These are phyloP conservation scores for Furnarius figulus DNA, from an alignment of 2,113 vertebrate species.

Conservation along the genomic window DNA sequence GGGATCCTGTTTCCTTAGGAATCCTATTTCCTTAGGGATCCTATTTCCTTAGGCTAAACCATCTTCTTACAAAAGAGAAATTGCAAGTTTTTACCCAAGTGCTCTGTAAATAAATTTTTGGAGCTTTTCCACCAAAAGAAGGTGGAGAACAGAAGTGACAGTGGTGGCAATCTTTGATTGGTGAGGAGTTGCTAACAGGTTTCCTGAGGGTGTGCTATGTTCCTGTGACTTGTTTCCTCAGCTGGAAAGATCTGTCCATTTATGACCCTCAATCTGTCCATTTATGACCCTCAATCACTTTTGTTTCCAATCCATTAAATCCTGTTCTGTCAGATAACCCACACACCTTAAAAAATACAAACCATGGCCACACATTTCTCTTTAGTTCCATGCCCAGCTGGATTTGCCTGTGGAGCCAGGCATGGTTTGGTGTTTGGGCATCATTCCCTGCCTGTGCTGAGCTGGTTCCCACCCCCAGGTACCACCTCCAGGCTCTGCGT, in stretches of 20 bases:
- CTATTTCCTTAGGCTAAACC: not conserved
- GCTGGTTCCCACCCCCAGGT: conserved; percentile 70
- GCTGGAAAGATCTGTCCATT: not conserved
- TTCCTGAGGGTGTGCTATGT: not conserved
- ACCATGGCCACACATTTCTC: accelerated
- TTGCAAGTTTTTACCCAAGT: not conserved
- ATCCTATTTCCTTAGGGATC: not conserved
- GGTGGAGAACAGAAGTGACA: not conserved
- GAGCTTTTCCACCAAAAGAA: not conserved
- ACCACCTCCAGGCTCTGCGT: conserved; percentile 95
- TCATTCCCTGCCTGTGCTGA: not conserved
- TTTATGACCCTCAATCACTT: not conserved
- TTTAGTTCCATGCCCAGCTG: not conserved
- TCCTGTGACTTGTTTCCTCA: not conserved
- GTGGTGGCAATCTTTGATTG: not conserved
- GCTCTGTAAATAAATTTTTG: not conserved
- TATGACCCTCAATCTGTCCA: not conserved
- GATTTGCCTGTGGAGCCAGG: not conserved
- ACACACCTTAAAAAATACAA: not conserved
- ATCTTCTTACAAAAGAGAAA: not conserved
- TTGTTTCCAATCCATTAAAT: not conserved
- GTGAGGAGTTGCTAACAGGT: not conserved
- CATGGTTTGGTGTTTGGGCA: not conserved
- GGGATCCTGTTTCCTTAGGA: not conserved
- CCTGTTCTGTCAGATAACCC: not conserved